phyloP scores from a whole-genome alignment of 2,113 vertebrate genomes.

The Anseranas semipalmata region DNA sequence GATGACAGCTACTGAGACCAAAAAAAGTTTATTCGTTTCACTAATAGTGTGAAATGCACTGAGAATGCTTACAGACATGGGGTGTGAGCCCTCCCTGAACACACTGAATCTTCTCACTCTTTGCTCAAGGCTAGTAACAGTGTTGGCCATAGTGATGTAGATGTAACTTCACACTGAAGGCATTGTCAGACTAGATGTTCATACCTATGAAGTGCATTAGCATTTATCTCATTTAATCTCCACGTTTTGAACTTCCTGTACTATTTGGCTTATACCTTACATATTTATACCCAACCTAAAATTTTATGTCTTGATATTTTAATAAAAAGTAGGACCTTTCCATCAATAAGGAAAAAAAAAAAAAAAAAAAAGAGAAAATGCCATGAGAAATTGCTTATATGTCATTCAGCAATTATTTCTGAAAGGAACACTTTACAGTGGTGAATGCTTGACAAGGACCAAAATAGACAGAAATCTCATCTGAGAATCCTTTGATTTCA shows the following conservation, averaged over 20 bases:
- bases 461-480: neutral
- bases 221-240: neutral
- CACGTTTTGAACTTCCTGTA: neutral
- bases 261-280: neutral
- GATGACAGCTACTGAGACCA: neutral
- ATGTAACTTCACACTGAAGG: neutral
- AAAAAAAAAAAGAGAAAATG: accelerated
- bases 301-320: neutral
- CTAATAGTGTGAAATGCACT: neutral
- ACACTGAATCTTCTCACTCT: neutral
- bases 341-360: accelerated
- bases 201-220: neutral
- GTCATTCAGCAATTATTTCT: neutral
- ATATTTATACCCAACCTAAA: neutral
- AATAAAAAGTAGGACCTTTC: neutral
- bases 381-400: neutral
- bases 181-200: neutral
- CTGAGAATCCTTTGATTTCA: neutral
- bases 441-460: neutral
- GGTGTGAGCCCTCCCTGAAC: neutral
- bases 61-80: neutral
- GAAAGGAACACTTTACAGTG: neutral
- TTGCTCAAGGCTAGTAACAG: neutral
- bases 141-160: neutral
- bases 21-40: neutral